phyloP scores from a whole-genome alignment of 2,888 invertebrate genomes.

The Polymixis lichenea region DNA sequence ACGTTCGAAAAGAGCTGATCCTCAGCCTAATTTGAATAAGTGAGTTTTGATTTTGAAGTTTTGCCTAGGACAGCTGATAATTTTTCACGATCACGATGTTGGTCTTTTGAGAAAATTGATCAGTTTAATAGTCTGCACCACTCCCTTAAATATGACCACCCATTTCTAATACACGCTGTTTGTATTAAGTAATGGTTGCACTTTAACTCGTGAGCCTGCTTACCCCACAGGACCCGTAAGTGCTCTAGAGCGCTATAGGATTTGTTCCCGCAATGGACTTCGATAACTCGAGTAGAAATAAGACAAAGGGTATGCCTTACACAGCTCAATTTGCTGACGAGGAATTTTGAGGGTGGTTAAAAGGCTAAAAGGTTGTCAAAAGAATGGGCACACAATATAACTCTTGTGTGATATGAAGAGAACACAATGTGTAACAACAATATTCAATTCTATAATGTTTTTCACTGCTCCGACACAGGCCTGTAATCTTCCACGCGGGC shows the following conservation, averaged over 20 bases:
- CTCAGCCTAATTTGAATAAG: no score
- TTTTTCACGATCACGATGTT: background rate
- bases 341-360: constrained; percentile 22
- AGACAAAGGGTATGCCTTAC: constrained; percentile 38
- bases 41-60: no score
- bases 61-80: no score
- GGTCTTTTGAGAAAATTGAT: background rate
- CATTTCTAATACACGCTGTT: background rate
- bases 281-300: constrained; percentile 29
- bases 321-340: constrained; percentile 18
- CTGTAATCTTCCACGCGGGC: no score
- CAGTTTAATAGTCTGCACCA: background rate
- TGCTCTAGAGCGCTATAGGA: constrained; percentile 14
- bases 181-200: constrained; percentile 36
- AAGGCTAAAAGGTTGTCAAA: constrained; percentile 31
- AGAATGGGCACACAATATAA: constrained; percentile 10
- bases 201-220: constrained; percentile 28
- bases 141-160: background rate
- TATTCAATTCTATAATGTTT: no score
- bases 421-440: background rate
- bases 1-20: no score
- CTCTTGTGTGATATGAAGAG: background rate
- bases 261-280: constrained; percentile 33
- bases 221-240: constrained; percentile 14
- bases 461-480: no score